Conservation (phyloP, 2,797 vertebrate genomes). For the Tadarida brasiliensis region DNA sequence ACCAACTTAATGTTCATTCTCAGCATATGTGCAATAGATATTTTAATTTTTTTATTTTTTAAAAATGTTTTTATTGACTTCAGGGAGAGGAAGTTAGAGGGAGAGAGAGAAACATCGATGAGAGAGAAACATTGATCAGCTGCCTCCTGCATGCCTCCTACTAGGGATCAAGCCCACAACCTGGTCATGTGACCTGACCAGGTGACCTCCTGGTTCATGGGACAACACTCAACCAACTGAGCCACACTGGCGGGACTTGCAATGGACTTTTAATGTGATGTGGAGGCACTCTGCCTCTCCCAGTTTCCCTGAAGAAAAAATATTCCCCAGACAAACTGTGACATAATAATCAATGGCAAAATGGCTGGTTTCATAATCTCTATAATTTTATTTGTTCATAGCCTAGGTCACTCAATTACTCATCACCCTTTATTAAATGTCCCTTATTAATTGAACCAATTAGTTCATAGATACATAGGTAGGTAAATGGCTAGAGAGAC, state of each 20-base stretch:
- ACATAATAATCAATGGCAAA: not conserved
- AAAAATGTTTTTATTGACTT: too few relatives aligned
- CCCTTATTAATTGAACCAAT: not conserved
- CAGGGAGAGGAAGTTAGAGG: too few relatives aligned
- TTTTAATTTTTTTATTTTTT: too few relatives aligned
- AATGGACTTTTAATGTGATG: not conserved
- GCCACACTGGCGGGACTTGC: too few relatives aligned
- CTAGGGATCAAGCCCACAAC: too few relatives aligned
- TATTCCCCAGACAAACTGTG: not conserved
- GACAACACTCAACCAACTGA: too few relatives aligned
- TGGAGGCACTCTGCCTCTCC: not conserved
- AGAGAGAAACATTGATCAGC: too few relatives aligned
- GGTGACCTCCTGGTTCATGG: too few relatives aligned
- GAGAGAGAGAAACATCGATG: too few relatives aligned
- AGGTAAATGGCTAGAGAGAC: too few relatives aligned
- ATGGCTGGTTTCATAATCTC: not conserved
- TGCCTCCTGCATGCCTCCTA: too few relatives aligned
- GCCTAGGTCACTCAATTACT: not conserved
- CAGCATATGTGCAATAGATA: not conserved
- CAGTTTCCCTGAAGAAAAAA: not conserved
- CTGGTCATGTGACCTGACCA: too few relatives aligned
- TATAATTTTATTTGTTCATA: not conserved
- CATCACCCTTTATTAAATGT: not conserved
- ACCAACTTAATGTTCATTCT: not conserved
- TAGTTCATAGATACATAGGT: not conserved